Evolutionary conservation across 2,888 invertebrate species (phyloP).

Genomic region (Desoria tigrina): DNA sequence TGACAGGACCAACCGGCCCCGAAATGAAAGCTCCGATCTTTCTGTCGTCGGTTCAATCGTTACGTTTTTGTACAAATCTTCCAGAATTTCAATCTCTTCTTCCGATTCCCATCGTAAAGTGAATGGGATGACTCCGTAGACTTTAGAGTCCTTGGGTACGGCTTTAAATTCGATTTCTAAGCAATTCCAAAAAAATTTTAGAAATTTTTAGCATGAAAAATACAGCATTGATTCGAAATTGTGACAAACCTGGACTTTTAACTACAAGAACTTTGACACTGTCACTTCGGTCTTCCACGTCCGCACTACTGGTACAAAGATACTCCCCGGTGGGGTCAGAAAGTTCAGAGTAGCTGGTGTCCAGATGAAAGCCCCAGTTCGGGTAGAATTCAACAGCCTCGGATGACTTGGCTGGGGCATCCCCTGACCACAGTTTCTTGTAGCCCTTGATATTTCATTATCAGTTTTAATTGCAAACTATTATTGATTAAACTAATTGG

Average conservation of each 20-base stretch:
- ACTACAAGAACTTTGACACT: slow-evolving; percentile 28
- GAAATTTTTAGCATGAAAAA: too few species aligned
- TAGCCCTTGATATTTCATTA: slow-evolving; percentile 19
- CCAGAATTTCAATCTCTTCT: slow-evolving; percentile 32
- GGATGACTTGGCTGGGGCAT: slow-evolving; percentile 29
- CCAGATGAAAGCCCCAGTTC: slow-evolving; percentile 35
- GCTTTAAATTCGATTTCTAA: background rate
- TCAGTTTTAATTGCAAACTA: background rate
- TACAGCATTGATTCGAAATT: too few species aligned
- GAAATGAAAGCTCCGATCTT: slow-evolving; percentile 20
- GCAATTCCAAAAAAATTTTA: background rate
- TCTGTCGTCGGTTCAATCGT: slow-evolving; percentile 22
- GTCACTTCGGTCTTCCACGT: slow-evolving; percentile 33
- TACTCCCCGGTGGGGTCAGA: slow-evolving; percentile 30
- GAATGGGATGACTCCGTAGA: slow-evolving; percentile 23
- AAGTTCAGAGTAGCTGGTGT: slow-evolving; percentile 23
- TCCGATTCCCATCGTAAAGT: slow-evolving; percentile 40
- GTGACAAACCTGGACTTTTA: background rate
- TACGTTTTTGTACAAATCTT: slow-evolving; percentile 16
- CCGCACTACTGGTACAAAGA: slow-evolving; percentile 38
- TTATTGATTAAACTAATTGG: background rate
- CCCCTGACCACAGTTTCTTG: slow-evolving; percentile 41
- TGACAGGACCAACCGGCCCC: slow-evolving; percentile 24
- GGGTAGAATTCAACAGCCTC: slow-evolving; percentile 38
- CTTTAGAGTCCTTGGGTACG: background rate